A percentile compares a stretch with the other conserved stretches of the same genome.
phyloP scores from a whole-genome alignment of 2,888 invertebrate species.

The Onchidella celtica region DNA sequence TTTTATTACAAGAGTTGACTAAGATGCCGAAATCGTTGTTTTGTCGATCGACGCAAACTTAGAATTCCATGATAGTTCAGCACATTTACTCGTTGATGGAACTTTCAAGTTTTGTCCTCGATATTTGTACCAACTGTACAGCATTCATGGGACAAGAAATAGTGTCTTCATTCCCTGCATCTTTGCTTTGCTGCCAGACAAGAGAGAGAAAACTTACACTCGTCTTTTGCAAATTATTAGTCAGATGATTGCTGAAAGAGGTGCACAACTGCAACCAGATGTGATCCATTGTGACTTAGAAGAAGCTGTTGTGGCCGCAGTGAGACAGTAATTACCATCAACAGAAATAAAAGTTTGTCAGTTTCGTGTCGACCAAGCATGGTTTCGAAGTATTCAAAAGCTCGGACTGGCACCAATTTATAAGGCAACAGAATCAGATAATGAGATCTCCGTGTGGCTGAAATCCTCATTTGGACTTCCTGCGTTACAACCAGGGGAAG shows the following conservation, averaged over 20 bases:
- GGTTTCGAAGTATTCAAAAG: neutral
- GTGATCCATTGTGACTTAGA: no score
- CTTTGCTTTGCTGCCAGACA: neutral
- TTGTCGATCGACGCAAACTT: no score
- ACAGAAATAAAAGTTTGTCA: neutral
- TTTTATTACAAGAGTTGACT: no score
- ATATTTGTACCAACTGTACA: neutral
- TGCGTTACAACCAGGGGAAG: neutral
- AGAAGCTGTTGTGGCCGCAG: no score
- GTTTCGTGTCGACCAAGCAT: neutral
- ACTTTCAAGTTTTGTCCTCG: neutral
- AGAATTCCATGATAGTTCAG: no score
- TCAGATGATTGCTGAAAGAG: no score
- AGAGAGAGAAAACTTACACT: slow-evolving; percentile 9
- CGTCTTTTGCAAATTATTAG: no score
- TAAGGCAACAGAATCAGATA: neutral
- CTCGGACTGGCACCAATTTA: neutral
- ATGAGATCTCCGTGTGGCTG: neutral
- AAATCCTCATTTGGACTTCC: neutral
- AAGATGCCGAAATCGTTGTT: no score
- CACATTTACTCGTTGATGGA: neutral
- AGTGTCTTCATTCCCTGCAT: neutral
- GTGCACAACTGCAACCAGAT: no score
- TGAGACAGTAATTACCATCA: no score
- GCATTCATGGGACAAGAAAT: neutral